Percentiles rank a stretch among this genome's conserved stretches.
Conservation (phyloP, 2,888 invertebrate genomes). For the Digitonthophagus gazella region DNA sequence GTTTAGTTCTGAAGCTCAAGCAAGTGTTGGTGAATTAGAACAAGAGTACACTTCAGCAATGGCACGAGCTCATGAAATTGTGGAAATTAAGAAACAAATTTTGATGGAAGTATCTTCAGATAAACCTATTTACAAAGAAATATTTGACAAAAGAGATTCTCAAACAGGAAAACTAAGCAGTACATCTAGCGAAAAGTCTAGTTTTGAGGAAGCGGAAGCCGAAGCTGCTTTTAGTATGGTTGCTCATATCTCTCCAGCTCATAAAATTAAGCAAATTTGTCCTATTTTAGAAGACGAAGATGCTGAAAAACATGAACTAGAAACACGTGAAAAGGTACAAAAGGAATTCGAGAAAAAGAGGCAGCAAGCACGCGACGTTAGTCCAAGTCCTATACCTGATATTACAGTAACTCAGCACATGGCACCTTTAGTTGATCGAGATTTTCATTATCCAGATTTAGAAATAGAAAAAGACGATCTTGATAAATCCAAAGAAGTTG, state of each 20-base stretch:
- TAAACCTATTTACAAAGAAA: slow-evolving; percentile 41
- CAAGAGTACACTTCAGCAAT: slow-evolving; percentile 49
- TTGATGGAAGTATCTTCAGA: slow-evolving; percentile 39
- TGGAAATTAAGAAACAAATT: slow-evolving; percentile 42
- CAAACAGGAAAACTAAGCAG: slow-evolving; percentile 45
- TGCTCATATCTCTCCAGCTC: slow-evolving; percentile 52
- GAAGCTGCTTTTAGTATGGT: slow-evolving; percentile 55
- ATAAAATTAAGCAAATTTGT: slow-evolving; percentile 51
- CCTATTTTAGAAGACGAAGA: slow-evolving; percentile 54
- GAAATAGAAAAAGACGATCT: slow-evolving; percentile 48
- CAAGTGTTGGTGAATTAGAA: slow-evolving; percentile 49
- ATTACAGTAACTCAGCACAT: slow-evolving; percentile 63
- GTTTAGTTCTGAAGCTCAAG: slow-evolving; percentile 44
- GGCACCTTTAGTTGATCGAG: slow-evolving; percentile 51
- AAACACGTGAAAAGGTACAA: slow-evolving; percentile 49
- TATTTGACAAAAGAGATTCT: slow-evolving; percentile 42
- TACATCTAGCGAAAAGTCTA: slow-evolving; percentile 51
- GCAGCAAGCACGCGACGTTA: slow-evolving; percentile 55
- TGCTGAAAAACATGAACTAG: slow-evolving; percentile 55
- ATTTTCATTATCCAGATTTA: slow-evolving; percentile 53
- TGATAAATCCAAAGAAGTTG: slow-evolving; percentile 41
- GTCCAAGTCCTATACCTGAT: slow-evolving; percentile 63
- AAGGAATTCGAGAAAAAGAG: slow-evolving; percentile 52
- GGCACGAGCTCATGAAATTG: slow-evolving; percentile 32
- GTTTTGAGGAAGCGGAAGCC: slow-evolving; percentile 54